These are phyloP conservation scores for Spheniscus humboldti DNA, from an alignment of 2,797 vertebrate genomes.

Conservation along the genomic window DNA sequence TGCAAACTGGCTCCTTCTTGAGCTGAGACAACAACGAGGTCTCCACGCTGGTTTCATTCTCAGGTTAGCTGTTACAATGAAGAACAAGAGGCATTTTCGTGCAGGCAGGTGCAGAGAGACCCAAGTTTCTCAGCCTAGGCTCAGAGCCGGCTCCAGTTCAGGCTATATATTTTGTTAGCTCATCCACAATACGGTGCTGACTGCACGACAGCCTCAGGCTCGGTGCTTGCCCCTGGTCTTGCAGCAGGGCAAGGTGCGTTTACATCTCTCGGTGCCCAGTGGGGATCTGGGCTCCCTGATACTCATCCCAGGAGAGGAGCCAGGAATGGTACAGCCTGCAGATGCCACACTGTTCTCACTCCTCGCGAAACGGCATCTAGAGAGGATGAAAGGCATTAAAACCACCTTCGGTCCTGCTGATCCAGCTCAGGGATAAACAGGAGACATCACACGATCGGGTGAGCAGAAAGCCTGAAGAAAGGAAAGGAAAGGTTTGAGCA, in stretches of 20 bases:
- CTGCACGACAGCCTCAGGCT: not conserved
- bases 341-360: not conserved
- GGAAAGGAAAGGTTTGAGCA: not conserved
- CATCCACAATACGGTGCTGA: fast-evolving
- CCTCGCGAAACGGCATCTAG: fast-evolving
- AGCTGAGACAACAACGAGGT: not conserved
- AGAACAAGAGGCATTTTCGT: not conserved
- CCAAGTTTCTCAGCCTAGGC: not conserved
- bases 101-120: not conserved
- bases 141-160: not conserved
- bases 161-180: not conserved
- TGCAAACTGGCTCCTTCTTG: not conserved
- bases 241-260: not conserved
- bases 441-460: not conserved
- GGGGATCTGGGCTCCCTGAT: not conserved
- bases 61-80: not conserved
- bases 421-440: not conserved
- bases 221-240: not conserved
- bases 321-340: not conserved
- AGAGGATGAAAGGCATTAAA: not conserved
- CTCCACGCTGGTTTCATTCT: not conserved
- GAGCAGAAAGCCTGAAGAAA: not conserved
- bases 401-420: not conserved
- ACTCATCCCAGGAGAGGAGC: not conserved
- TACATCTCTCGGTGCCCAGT: not conserved